phyloP scores from a whole-genome alignment of 2,888 invertebrate species.

The Deroplatys truncata region DNA sequence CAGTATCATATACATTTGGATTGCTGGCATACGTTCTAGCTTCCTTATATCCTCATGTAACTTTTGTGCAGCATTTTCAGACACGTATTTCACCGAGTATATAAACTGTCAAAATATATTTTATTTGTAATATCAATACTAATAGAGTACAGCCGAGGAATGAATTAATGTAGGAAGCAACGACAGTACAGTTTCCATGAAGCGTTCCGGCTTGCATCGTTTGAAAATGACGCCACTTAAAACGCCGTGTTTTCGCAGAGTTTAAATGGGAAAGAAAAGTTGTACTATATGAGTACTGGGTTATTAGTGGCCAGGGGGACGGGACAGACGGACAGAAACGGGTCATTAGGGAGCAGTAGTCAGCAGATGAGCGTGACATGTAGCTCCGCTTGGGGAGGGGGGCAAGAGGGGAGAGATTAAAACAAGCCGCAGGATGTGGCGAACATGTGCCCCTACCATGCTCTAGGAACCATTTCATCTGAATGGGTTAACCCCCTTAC shows the following conservation, averaged over 20 bases:
- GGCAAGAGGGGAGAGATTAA: not conserved
- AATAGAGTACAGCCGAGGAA: too few species aligned
- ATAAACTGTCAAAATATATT: too few species aligned
- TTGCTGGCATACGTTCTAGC: too few species aligned
- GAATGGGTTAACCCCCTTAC: not conserved
- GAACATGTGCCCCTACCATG: not conserved
- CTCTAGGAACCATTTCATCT: not conserved
- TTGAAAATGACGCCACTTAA: not conserved
- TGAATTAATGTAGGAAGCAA: too few species aligned
- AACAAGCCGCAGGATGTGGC: constrained; percentile 15
- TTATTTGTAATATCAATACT: too few species aligned
- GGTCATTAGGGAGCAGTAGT: not conserved
- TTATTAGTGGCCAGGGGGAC: not conserved
- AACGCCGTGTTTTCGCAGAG: not conserved
- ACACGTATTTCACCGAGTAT: too few species aligned
- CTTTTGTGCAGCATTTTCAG: too few species aligned
- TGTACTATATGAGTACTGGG: not conserved
- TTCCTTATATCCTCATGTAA: too few species aligned
- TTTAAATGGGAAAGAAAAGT: not conserved
- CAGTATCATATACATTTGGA: too few species aligned
- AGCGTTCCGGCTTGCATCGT: not conserved
- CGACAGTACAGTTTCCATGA: not conserved
- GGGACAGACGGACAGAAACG: not conserved
- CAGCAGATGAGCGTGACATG: not conserved
- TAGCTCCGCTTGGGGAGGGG: not conserved